A percentile compares a stretch with the other conserved stretches of the same genome.
Conservation (phyloP, 35 echinoderm and acorn worm genomes). For the Ptychodera flava region DNA sequence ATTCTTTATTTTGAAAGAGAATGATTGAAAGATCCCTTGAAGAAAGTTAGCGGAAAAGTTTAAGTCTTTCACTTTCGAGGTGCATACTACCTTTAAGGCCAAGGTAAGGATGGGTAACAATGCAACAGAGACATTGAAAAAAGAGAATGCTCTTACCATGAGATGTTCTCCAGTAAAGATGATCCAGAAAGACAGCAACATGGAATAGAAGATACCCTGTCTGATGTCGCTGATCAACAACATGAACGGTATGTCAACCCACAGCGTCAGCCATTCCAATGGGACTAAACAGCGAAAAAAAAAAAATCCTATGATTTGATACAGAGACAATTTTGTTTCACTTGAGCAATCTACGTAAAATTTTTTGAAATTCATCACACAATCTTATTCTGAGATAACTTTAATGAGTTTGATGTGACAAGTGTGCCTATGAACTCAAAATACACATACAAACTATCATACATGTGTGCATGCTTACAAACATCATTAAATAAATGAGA, state of each 20-base stretch:
- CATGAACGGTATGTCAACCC: constrained; percentile 81
- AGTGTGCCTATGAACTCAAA: too few species aligned
- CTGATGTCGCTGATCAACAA: constrained; percentile 76
- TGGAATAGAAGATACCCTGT: constrained; percentile 85
- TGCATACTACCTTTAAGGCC: neutral
- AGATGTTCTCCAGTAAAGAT: constrained; percentile 95
- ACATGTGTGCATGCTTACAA: too few species aligned
- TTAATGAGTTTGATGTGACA: too few species aligned
- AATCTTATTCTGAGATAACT: too few species aligned
- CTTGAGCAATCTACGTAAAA: too few species aligned
- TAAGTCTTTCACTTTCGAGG: neutral
- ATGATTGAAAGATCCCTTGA: neutral
- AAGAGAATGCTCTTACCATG: constrained; percentile 58
- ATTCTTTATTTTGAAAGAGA: too few species aligned
- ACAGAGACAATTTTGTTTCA: too few species aligned
- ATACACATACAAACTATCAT: too few species aligned
- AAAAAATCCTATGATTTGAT: too few species aligned
- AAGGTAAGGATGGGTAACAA: too few species aligned
- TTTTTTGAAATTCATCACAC: too few species aligned
- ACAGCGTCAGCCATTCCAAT: constrained; percentile 81
- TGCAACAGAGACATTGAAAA: neutral
- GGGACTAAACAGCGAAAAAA: constrained; percentile 54
- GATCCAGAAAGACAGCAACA: constrained; percentile 95
- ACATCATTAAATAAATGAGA: too few species aligned
- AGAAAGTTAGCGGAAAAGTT: neutral